Evolutionary conservation across 35 echinoderm and acorn worm genomes (phyloP).

Genomic region (Nesometra sesokonis): DNA sequence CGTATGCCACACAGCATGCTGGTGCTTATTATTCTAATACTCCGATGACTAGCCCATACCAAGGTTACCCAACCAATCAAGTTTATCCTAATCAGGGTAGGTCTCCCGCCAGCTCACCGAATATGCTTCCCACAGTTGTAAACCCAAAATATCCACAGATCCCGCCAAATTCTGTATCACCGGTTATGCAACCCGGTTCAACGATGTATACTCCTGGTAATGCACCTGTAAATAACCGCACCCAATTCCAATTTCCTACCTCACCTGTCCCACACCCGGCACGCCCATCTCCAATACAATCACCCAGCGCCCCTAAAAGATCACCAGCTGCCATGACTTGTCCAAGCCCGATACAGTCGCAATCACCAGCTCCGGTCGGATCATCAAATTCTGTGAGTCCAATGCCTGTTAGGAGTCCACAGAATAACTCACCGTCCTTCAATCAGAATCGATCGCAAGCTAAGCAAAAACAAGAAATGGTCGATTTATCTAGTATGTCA

Average conservation of each 20-base stretch:
- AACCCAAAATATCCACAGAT: neutral
- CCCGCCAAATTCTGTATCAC: neutral
- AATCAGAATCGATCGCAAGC: neutral
- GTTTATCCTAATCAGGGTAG: neutral
- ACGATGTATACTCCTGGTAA: neutral
- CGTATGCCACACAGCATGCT: neutral
- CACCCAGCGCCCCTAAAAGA: neutral
- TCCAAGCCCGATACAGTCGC: slow-evolving; percentile 4
- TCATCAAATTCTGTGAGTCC: neutral
- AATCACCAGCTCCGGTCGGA: neutral
- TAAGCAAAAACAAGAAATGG: slow-evolving; percentile 2
- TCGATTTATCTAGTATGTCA: neutral
- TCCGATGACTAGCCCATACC: neutral
- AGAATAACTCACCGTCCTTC: neutral
- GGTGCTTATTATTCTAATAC: neutral
- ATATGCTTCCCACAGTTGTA: neutral
- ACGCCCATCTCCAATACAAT: slow-evolving; percentile 10
- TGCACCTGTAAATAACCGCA: neutral
- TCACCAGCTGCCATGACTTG: neutral
- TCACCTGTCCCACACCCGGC: neutral
- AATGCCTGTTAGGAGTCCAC: neutral
- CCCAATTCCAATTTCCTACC: neutral
- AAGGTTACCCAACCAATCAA: neutral
- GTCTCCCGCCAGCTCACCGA: neutral
- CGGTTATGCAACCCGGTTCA: neutral